Evolutionary conservation across 2,888 invertebrate species (phyloP), one percentile per base, ranked within the genome.

Genomic region (Nephrocerus scutellatus): DNA sequence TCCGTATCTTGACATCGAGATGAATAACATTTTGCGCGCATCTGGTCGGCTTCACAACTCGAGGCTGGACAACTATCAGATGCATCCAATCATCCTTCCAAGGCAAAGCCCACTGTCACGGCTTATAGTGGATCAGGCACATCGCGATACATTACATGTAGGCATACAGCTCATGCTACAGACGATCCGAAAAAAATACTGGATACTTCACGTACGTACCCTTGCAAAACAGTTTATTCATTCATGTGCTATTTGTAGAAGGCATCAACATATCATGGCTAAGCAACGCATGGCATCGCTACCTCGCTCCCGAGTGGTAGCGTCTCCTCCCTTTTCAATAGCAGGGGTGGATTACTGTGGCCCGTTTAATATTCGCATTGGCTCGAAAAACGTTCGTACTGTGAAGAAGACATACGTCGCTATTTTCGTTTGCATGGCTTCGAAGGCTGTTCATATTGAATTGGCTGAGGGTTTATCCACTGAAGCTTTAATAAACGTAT

Each of bases 381-480:
- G 30, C 6, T 5, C 19, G 31, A 30, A 15, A 19, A 9, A 9
- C 18, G 30, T 36, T 5, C 33, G 29, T 9, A 29, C 36, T 16
- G 16, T 25, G 12, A 21, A 31, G 15, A 38, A 30, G 22, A 28
- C 28, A 22, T 38, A 32, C 12, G 28, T 19, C 15, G 32, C 28
- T 10, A 25, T 36, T 18, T 35, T 40, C 14, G 22, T 36, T 3
- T 36, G 36, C 26, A 37, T 33, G 32, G 21, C 33, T n/a, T 34
- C 42, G 4, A 41, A 36, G 23, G 31, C 22, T 20, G 33, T 38
- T 9, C 41, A 36, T 19, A 36, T 36, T 14, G 32, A 41, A 10
- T 10, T 16, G 10, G 30, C 30, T 26, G 39, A 29, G 2, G 39
- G 30, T 10, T 12, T 34, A 2, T 20, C 34, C 2, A 19, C 34